Base-by-base conservation (phyloP, 92 coral and sea anemone species). In the Heteractis magnifica region DNA sequence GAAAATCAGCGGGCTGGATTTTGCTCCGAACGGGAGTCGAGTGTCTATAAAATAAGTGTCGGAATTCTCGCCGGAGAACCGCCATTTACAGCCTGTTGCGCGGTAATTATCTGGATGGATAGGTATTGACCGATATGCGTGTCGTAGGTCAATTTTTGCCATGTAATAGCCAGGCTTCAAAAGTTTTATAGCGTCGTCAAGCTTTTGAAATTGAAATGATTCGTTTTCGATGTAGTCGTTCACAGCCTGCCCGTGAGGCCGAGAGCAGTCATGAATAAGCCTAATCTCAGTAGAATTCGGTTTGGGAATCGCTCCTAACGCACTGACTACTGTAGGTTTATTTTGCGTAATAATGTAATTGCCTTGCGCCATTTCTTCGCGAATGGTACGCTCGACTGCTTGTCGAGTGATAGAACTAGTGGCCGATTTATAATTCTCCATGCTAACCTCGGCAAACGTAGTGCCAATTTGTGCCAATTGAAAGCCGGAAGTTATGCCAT, bases 231-330 rank as follows among this genome's bases (percentile, higher is more conserved):
- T 83, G 58, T 88, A 72, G 41, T 75, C 85, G 53, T 84, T 88
- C 10, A 88, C 73, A 0, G 75, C 91, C 0, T 71, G 76, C 10
- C 88, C 85, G 8, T 59, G 85, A 0, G 87, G 91, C 7, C 87
- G 55, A 0, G 88, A 88, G 64, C 91, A 88, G 70, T 88, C 81
- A 21, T 88, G 85, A 52, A 83, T 79, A 6, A 88, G 48, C 7
- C 82, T 77, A 6, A 88, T 74, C 49, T 88, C 85, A 49, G 81
- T 10, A 0, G 81, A 83, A 52, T 83, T 50, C 0, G 87, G 84
- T 58, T 83, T 88, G 18, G 81, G 91, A 83, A 88, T 83, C 12
- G 91, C 87, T 83, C 87, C 81, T 51, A 88, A 78, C 0, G 87
- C 84, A 79, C 85, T 88, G 6, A 88, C 72, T 0, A 84, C 72